Base-by-base conservation (phyloP, 2,113 vertebrate species). In the Poeciliopsis retropinna region DNA sequence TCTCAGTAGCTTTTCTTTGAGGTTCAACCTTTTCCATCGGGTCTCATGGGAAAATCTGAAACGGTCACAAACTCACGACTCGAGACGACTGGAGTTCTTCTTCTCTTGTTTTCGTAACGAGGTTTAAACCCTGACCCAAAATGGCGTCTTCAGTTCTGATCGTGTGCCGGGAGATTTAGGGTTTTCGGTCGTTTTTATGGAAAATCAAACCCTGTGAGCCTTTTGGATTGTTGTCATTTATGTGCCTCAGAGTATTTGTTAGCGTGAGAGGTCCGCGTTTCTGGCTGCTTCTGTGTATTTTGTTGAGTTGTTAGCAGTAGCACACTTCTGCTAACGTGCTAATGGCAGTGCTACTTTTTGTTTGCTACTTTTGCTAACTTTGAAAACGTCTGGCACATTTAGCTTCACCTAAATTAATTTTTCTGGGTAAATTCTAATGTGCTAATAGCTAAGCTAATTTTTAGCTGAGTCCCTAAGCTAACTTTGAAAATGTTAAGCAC, bases 1-100 rank as follows among this genome's bases (percentile, higher is more conserved):
- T 51, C 73, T 85, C 80, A 10, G 7, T 31, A 19, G 22, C 25
- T 66, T 41, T 5, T 54, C 15, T 17, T 47, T 17, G 15, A 47
- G 44, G 44, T 47, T 47, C 15, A 25, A 54, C 51, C 6, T 54
- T 22, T 57, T 25, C 7, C 51, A 57, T 54, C 22, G 2, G 47
- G 47, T 25, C 47, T 54, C 22, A 54, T 54, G 19, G 47, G 9
- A 57, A 57, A 57, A 57, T 57, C 6, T 57, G 22, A 57, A 57
- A 57, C 19, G 7, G 51, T 57, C 51, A 57, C 51, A 57, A 57
- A n/a, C 19, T 51, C 17, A 51, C 1, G 17, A 22, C 17, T 37
- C 34, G 19, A 51, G 51, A 57, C 51, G 25, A 25, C 51, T 57
- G 51, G 51, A 25, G 8, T 57, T 57, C 22, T 51, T 51, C 19